Evolutionary conservation across 1,140 invertebrate genomes (phyloP), one percentile per base, ranked within the genome.

Genomic region (Gerris buenoi): DNA sequence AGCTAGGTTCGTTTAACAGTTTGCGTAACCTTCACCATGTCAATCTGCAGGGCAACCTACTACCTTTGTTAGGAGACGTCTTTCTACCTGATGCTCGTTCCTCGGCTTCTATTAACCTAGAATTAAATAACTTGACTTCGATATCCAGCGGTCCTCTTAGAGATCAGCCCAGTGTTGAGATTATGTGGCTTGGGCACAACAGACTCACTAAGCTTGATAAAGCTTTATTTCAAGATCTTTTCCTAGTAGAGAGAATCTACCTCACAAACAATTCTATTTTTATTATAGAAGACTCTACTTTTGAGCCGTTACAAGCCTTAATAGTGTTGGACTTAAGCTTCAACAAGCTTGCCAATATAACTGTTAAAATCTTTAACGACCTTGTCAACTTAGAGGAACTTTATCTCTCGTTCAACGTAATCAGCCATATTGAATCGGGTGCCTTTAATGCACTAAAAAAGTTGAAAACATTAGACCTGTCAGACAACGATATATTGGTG

Each of bases 151-250:
- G 87, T 72, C 88, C 89, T 0, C 81, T 94, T 23, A 77, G 83
- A 27, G 87, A 87, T 1, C 89, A 92, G 76, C 84, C 84, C 1
- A 87, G 86, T 68, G 85, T 93, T 18, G 85, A 91, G 76, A 90
- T 92, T 67, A 86, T 93, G 82, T 91, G 90, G 88, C 77, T 94
- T 18, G 86, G 88, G 28, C 85, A 91, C 76, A 94, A 94, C 75
- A 84, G 86, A 72, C 77, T 93, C 60, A 85, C 82, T n/a, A 80
- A 84, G 65, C 77, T 93, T 25, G 86, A 87, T 65, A 80, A 83
- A 10, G 82, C 84, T 5, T 74, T 92, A 60, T 92, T 93, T 73
- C 81, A 81, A 63, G 89, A 92, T 77, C 80, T 91, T 18, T 74
- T 84, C 2, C 80, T 85, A 46, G 84, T 91, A 60, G 86, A 90